Evolutionary conservation across 1,140 invertebrate species (phyloP).

Genomic region (Hycleus phaleratus): DNA sequence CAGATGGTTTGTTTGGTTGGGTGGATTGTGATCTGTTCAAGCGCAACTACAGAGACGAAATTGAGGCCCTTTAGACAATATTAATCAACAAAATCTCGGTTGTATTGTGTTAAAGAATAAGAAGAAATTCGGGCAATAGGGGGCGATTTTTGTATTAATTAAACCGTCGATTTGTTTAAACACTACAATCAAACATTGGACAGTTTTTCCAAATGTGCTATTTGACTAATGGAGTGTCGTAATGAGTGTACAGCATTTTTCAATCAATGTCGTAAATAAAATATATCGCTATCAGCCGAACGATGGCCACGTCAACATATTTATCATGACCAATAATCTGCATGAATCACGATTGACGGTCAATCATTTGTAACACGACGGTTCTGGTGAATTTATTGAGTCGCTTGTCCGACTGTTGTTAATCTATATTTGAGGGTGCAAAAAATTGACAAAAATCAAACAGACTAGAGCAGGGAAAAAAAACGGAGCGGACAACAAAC

Average conservation of each 20-base stretch:
- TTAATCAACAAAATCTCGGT: conserved; percentile 13
- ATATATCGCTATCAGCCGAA: conserved; percentile 17
- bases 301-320: conserved; percentile 23
- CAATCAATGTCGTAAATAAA: conserved; percentile 29
- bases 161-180: not conserved
- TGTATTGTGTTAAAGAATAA: conserved; percentile 3
- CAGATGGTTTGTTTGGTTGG: too few relatives aligned
- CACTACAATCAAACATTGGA: not conserved
- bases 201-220: not conserved
- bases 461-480: too few relatives aligned
- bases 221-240: conserved; percentile 17
- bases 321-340: conserved; percentile 24
- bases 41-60: conserved; percentile 13
- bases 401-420: too few relatives aligned
- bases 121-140: not conserved
- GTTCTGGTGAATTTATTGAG: too few relatives aligned
- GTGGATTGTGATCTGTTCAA: conserved; percentile 11
- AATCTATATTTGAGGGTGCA: too few relatives aligned
- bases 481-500: too few relatives aligned
- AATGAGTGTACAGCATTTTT: conserved; percentile 26
- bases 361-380: conserved; percentile 12
- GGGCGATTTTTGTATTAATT: not conserved
- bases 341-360: conserved; percentile 20
- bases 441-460: too few relatives aligned
- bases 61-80: conserved; percentile 10